phyloP scores from a whole-genome alignment of 2,113 vertebrate species.

The Corydoras maculifer region DNA sequence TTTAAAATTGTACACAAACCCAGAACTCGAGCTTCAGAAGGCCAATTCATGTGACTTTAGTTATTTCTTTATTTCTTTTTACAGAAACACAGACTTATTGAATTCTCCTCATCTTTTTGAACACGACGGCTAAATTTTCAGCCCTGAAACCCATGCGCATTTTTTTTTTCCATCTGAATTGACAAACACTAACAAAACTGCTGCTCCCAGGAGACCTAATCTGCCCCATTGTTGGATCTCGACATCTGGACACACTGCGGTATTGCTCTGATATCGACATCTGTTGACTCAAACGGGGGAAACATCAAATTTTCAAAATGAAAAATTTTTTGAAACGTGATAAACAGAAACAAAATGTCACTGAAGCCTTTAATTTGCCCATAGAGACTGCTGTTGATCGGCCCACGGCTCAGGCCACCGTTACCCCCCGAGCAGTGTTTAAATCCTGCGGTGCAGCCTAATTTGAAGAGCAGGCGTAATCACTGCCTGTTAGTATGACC shows the following conservation, averaged over 20 bases:
- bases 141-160: no score
- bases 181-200: neutral
- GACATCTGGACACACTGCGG: slow-evolving; percentile 25
- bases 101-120: no score
- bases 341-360: slow-evolving; percentile 41
- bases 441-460: slow-evolving; percentile 41
- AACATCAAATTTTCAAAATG: slow-evolving; percentile 27
- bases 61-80: no score
- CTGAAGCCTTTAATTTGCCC: slow-evolving; percentile 42
- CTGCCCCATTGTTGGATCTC: neutral
- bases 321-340: slow-evolving; percentile 35
- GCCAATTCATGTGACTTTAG: no score
- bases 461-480: slow-evolving; percentile 47
- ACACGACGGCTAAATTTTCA: no score
- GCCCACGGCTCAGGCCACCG: slow-evolving; percentile 27
- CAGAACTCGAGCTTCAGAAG: no score
- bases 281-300: slow-evolving; percentile 29
- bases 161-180: no score
- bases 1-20: no score
- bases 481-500: slow-evolving; percentile 42
- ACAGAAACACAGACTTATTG: no score
- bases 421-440: slow-evolving; percentile 42
- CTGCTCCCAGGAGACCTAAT: neutral
- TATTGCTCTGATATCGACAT: slow-evolving; percentile 6
- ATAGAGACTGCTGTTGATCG: slow-evolving; percentile 33